A percentile compares a stretch with the other conserved stretches of the same genome.
Conservation (phyloP, 2,797 vertebrate genomes). For the Spizella passerina region DNA sequence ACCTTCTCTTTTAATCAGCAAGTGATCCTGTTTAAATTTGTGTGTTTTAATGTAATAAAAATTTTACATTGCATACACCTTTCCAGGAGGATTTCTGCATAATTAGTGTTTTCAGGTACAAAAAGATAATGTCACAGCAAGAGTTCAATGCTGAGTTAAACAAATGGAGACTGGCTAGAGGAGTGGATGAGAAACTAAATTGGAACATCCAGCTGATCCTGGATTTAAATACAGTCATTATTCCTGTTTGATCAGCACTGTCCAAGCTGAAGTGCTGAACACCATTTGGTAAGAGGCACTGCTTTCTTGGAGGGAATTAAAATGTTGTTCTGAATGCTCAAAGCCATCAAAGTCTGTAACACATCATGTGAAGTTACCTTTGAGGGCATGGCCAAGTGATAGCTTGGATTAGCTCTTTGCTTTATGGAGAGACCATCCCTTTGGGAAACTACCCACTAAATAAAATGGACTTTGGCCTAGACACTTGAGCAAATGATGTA, state of each 20-base stretch:
- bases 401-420: background rate
- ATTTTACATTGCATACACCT: background rate
- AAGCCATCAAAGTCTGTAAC: background rate
- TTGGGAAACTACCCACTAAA: background rate
- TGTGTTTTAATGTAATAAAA: background rate
- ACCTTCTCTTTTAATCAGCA: background rate
- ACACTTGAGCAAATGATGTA: background rate
- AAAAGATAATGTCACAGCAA: background rate
- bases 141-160: background rate
- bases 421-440: background rate
- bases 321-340: background rate
- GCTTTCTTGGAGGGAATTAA: background rate
- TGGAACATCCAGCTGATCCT: background rate
- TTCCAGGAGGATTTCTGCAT: background rate
- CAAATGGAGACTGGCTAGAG: background rate
- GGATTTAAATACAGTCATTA: background rate
- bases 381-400: background rate
- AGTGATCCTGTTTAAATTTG: background rate
- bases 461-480: background rate
- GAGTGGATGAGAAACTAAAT: background rate
- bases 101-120: background rate
- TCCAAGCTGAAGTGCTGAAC: background rate
- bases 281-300: background rate
- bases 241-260: background rate
- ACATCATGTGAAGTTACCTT: background rate